Evolutionary conservation across 2,797 vertebrate genomes (phyloP).

Genomic region (Manis javanica): DNA sequence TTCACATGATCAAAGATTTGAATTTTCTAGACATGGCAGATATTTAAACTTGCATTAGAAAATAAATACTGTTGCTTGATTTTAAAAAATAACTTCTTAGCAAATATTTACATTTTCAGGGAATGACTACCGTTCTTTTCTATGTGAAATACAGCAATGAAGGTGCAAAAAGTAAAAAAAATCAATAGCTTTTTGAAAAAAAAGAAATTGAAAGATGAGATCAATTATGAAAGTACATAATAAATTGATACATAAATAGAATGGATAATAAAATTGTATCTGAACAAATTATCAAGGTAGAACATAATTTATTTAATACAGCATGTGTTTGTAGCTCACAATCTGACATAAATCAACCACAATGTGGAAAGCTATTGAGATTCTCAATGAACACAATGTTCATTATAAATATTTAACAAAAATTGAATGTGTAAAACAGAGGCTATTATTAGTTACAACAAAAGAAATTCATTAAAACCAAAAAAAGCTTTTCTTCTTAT

Average conservation of each 20-base stretch:
- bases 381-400: constrained; percentile 37
- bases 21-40: neutral
- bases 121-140: neutral
- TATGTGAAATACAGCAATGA: neutral
- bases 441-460: neutral
- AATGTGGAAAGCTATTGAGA: constrained; percentile 43
- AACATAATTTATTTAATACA: constrained; percentile 58
- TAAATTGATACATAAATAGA: constrained; percentile 25
- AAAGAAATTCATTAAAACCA: constrained; percentile 44
- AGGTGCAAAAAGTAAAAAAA: constrained; percentile 45
- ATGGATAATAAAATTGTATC: neutral
- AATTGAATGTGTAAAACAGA: constrained; percentile 14
- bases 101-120: neutral
- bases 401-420: constrained; percentile 56
- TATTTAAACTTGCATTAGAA: neutral
- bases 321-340: neutral
- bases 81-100: neutral
- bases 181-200: neutral
- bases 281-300: constrained; percentile 58
- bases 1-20: neutral
- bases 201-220: neutral
- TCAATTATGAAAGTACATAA: neutral
- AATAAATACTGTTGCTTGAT: neutral
- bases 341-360: constrained; percentile 58
- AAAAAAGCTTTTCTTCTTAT: neutral